Conservation (phyloP, 1,140 invertebrate species). For the Lepeophtheirus salmonis region DNA sequence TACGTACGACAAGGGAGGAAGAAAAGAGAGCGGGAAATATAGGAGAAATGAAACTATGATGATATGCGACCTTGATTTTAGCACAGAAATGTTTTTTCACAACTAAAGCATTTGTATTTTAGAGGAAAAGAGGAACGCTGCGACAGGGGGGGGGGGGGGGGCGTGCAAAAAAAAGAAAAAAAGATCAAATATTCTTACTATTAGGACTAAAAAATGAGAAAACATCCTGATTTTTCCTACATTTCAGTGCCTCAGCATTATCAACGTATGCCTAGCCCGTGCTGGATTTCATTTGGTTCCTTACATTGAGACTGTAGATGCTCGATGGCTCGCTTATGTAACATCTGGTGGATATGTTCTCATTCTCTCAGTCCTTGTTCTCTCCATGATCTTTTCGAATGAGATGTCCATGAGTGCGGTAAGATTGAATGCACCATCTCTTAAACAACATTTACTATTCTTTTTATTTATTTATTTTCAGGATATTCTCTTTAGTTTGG, state of each 20-base stretch:
- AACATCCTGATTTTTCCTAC: neutral
- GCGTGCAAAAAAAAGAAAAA: conserved; percentile 1
- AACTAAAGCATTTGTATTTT: too few species aligned
- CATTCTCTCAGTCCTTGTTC: neutral
- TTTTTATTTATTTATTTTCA: neutral
- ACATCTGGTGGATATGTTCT: neutral
- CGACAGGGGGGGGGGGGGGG: too few species aligned
- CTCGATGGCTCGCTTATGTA: neutral
- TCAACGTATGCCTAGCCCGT: neutral
- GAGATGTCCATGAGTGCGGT: neutral
- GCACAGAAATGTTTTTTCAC: too few species aligned
- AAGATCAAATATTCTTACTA: neutral
- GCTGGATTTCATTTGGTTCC: neutral
- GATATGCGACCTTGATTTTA: too few species aligned
- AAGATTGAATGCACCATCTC: too few species aligned
- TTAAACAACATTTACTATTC: too few species aligned
- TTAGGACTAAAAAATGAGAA: neutral
- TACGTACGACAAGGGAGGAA: too few species aligned
- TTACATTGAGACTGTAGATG: neutral
- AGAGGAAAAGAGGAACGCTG: too few species aligned
- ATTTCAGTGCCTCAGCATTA: neutral
- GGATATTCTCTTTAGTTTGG: neutral
- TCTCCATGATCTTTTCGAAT: neutral
- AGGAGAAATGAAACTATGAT: too few species aligned
- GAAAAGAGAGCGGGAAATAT: too few species aligned